Base-by-base conservation (phyloP, 2,797 vertebrate genomes). In the Aselliscus stoliczkanus region DNA sequence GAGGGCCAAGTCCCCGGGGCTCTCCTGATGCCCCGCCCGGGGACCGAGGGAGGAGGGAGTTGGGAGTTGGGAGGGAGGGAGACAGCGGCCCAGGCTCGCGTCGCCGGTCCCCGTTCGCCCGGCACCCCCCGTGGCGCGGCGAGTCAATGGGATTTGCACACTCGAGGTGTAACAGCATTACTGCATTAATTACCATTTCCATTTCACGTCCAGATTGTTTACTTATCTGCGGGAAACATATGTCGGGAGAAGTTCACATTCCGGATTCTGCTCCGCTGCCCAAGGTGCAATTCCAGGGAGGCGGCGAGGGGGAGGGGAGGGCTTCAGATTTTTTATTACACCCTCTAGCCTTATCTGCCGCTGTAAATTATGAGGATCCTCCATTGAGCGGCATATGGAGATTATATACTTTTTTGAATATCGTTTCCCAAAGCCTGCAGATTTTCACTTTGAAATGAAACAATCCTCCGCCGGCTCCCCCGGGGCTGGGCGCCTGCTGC, bases 141-240 rank as follows among this genome's bases (percentile, higher is more conserved):
- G 90, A 98, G 98, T 99, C 98, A 99, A 99, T 99, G 98, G 99
- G 99, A 99, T 99, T 99, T 99, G 98, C 99, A 99, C 98, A 99
- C 98, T 99, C 98, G 99, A 99, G 98, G 99, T 99, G 99, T 99
- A 99, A 99, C 99, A 98, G 99, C 99, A 99, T 99, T 99, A 99
- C 99, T 98, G 99, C 99, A 99, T 99, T 99, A 99, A 99, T 99
- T 99, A 99, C 99, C 99, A 99, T 98, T 98, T 98, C 99, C 98
- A 99, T 99, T 99, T 99, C 99, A 99, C 99, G 99, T 99, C 99
- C 99, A 99, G 99, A 99, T 99, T 99, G 99, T 99, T 99, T 99
- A 99, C 99, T 99, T 99, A 99, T 99, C 99, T 99, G 99, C 99
- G 99, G 99, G 99, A 99, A 99, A 99, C 99, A 99, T 99, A 99